phyloP scores from a whole-genome alignment of 2,113 vertebrate species.

The Pseudolaguvia tuberculata region DNA sequence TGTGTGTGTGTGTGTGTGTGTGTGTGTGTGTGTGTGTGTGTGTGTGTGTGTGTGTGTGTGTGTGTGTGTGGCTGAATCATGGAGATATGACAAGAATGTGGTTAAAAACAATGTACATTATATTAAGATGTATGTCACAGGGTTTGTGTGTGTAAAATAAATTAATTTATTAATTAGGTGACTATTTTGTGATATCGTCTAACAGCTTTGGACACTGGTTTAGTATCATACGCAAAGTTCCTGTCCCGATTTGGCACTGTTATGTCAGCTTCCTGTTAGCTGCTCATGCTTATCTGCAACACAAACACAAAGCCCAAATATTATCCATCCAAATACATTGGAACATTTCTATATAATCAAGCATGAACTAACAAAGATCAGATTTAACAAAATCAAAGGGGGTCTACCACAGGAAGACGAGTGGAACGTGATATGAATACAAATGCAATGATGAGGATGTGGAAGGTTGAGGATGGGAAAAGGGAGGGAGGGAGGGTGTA shows the following conservation, averaged over 20 bases:
- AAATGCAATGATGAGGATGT: not conserved
- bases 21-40: conserved; percentile 39
- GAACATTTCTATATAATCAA: not conserved
- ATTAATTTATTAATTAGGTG: not conserved
- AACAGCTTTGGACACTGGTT: not conserved
- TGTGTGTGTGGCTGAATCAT: conserved; percentile 44
- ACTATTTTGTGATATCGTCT: not conserved
- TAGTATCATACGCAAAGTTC: conserved; percentile 8
- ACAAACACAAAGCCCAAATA: conserved; percentile 15
- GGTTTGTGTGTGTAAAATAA: not conserved
- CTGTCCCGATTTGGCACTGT: not conserved
- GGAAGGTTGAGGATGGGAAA: too few relatives aligned
- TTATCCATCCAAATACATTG: conserved; percentile 25
- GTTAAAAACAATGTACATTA: too few relatives aligned
- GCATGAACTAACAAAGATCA: not conserved
- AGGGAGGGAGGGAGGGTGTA: not conserved
- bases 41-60: conserved; percentile 42
- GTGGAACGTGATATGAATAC: not conserved
- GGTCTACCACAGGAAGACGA: conserved; percentile 16
- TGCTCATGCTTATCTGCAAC: conserved; percentile 41
- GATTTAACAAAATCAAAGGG: not conserved
- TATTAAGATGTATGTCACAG: not conserved
- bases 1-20: too few relatives aligned
- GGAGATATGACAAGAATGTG: conserved; percentile 10
- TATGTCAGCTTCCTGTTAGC: conserved; percentile 13